Percentiles rank a stretch among this genome's conserved stretches.
Conservation (phyloP, 2,113 vertebrate genomes). For the Podiceps cristatus region DNA sequence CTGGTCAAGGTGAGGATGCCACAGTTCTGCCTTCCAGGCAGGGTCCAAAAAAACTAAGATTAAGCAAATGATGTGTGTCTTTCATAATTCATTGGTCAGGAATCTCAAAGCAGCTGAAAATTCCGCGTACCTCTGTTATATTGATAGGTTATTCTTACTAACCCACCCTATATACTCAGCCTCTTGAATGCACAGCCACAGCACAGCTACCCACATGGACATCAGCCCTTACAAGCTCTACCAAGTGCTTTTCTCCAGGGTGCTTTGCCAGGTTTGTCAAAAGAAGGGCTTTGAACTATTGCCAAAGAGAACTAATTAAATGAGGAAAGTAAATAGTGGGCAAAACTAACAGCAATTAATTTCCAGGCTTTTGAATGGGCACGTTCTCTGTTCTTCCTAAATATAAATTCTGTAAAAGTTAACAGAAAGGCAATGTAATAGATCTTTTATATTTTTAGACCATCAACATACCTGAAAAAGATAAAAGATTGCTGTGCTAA, state of each 20-base stretch:
- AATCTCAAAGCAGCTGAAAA: background rate
- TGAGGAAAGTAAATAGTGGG: background rate
- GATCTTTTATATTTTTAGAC: background rate
- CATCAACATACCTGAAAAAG: background rate
- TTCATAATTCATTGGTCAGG: background rate
- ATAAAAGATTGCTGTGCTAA: background rate
- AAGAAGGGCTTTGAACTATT: background rate
- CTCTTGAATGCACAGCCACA: background rate
- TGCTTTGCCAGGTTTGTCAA: background rate
- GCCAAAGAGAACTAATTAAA: background rate
- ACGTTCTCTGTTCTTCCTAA: background rate
- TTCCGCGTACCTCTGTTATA: background rate
- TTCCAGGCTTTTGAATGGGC: background rate
- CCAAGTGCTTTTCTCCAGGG: background rate
- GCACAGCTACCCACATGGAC: fast-evolving
- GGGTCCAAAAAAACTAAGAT: background rate
- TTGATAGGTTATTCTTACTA: background rate
- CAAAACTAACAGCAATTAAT: background rate
- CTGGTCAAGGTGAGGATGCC: background rate
- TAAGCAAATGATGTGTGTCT: background rate
- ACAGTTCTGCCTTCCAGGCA: background rate
- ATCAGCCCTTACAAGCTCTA: background rate
- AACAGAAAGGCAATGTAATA: background rate
- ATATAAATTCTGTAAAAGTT: background rate
- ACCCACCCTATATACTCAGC: background rate